Percentiles rank a stretch among this genome's conserved stretches.
These are phyloP conservation scores for Drosophila malerkotliana DNA, from an alignment of 1,140 invertebrate genomes.

Conservation along the genomic window DNA sequence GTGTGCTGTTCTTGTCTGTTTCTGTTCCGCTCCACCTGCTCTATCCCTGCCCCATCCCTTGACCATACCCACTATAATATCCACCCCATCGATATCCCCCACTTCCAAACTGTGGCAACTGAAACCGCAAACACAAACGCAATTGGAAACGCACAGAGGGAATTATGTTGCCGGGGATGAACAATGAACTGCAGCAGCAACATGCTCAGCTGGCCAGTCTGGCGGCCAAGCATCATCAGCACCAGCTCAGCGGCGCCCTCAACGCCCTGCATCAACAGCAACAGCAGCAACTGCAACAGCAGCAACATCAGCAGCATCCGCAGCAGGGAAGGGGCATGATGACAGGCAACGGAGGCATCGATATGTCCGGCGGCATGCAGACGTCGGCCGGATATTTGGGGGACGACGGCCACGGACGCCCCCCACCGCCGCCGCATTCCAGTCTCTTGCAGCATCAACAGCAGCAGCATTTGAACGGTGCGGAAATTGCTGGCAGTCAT, in stretches of 20 bases:
- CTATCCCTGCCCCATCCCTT: not conserved
- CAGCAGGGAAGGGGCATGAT: conserved; percentile 44
- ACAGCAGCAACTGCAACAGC: conserved; percentile 50
- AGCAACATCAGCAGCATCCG: conserved; percentile 48
- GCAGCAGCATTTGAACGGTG: conserved; percentile 86
- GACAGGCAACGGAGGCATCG: conserved; percentile 75
- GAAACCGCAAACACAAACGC: conserved; percentile 26
- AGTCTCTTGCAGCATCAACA: conserved; percentile 91
- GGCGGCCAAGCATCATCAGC: conserved; percentile 77
- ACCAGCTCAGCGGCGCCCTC: conserved; percentile 70
- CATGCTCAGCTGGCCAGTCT: conserved; percentile 54
- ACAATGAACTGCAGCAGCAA: conserved; percentile 62
- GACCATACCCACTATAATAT: conserved; percentile 7
- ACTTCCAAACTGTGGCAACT: not conserved
- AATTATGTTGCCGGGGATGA: conserved; percentile 75
- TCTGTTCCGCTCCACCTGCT: conserved; percentile 11
- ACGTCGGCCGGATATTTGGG: conserved; percentile 78
- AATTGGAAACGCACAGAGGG: conserved; percentile 48
- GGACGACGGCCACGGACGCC: conserved; percentile 87
- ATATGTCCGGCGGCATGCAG: conserved; percentile 71
- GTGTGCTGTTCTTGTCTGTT: conserved; percentile 44
- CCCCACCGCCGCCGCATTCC: conserved; percentile 88
- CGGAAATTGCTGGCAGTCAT: conserved; percentile 49
- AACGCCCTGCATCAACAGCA: conserved; percentile 69
- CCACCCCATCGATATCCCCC: conserved; percentile 19